phyloP scores from a whole-genome alignment of 2,113 vertebrate species.

The Oncorhynchus mykiss region DNA sequence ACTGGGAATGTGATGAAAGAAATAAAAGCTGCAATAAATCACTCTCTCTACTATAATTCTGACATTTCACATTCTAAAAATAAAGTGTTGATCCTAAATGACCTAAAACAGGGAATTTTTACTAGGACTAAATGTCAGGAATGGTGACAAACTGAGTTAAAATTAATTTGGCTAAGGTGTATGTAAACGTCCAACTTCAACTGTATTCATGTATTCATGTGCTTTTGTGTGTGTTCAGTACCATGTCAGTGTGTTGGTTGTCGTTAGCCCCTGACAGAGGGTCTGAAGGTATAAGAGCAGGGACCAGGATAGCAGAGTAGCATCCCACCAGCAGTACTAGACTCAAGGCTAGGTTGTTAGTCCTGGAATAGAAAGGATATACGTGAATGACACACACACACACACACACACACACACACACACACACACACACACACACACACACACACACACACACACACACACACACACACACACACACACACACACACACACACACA shows the following conservation, averaged over 20 bases:
- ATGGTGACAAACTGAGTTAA: no score
- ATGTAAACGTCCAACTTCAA: no score
- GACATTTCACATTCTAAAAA: no score
- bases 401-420: background rate
- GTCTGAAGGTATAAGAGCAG: slow-evolving; percentile 61
- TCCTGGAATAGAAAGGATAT: slow-evolving; percentile 42
- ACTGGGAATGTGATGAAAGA: no score
- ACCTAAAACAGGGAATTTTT: no score
- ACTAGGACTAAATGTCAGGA: no score
- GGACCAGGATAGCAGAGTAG: slow-evolving; percentile 71
- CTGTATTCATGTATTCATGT: no score
- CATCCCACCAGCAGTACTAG: slow-evolving; percentile 65
- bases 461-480: background rate
- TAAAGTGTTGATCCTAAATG: no score
- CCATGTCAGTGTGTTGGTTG: slow-evolving; percentile 50
- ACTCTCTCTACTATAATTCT: no score
- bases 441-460: background rate
- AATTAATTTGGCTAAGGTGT: no score
- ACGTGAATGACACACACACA: background rate
- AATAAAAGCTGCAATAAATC: no score
- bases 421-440: background rate
- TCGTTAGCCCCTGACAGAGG: slow-evolving; percentile 27
- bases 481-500: background rate
- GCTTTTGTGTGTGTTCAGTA: slow-evolving; percentile 26
- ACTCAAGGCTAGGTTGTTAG: slow-evolving; percentile 62